Evolutionary conservation across 2,113 vertebrate genomes (phyloP).

Genomic region (Pogona vitticeps): DNA sequence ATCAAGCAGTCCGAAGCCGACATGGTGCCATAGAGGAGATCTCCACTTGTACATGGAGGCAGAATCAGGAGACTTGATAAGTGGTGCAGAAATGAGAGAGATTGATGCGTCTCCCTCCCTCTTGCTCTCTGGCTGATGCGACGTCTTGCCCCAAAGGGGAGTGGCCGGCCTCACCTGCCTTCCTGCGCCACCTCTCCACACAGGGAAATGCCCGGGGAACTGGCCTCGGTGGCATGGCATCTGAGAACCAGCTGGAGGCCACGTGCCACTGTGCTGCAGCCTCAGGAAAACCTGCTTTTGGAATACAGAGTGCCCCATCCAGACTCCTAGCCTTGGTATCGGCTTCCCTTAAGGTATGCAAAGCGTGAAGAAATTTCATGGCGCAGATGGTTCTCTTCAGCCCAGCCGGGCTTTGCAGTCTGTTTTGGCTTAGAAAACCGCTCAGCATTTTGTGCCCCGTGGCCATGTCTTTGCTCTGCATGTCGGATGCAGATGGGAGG

Average conservation of each 20-base stretch:
- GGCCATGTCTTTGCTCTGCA: background rate
- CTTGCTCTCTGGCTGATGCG: background rate
- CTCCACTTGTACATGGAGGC: no score
- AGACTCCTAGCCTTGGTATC: background rate
- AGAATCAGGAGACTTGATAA: no score
- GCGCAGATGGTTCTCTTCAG: background rate
- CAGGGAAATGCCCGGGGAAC: background rate
- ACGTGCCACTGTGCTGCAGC: background rate
- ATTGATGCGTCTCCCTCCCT: no score
- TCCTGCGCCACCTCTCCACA: background rate
- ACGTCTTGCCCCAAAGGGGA: background rate
- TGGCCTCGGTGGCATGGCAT: background rate
- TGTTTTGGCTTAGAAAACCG: background rate
- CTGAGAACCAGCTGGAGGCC: background rate
- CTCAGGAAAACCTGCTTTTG: background rate
- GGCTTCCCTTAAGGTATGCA: background rate
- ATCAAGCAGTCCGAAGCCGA: no score
- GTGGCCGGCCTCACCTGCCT: no score
- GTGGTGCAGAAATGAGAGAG: background rate
- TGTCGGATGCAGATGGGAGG: background rate
- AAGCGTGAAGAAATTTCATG: background rate
- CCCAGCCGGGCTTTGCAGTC: background rate
- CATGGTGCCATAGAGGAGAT: no score
- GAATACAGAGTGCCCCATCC: background rate
- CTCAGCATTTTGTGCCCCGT: background rate